Conservation (phyloP, 2,888 invertebrate species). For the Agelastica alni region DNA sequence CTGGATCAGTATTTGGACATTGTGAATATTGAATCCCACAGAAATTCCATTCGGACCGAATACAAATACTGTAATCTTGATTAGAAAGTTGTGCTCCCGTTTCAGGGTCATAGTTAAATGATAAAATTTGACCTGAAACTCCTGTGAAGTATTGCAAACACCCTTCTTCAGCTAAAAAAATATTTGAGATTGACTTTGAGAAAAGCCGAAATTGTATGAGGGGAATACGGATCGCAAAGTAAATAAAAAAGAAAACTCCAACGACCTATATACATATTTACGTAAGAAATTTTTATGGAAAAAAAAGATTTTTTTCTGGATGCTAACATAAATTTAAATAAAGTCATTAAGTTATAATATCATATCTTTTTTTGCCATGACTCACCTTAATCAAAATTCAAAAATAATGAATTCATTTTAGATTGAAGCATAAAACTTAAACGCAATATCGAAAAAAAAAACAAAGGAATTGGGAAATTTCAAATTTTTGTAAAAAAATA, state of each 20-base stretch:
- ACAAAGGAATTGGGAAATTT: too few species aligned
- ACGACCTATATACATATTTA: not conserved
- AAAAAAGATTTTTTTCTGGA: too few species aligned
- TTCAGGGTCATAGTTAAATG: constrained; percentile 81
- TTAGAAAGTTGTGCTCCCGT: constrained; percentile 81
- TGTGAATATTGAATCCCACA: constrained; percentile 84
- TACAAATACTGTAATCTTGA: constrained; percentile 87
- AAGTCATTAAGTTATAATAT: too few species aligned
- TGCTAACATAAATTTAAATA: too few species aligned
- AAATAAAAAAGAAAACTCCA: not conserved
- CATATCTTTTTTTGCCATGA: too few species aligned
- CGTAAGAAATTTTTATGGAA: not conserved
- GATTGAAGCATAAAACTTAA: too few species aligned
- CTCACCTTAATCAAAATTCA: too few species aligned
- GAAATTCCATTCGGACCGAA: constrained; percentile 82
- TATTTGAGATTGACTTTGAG: not conserved
- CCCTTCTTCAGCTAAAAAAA: constrained; percentile 68
- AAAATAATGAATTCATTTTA: too few species aligned
- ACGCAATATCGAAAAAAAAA: too few species aligned
- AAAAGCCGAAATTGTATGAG: not conserved
- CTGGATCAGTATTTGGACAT: constrained; percentile 63
- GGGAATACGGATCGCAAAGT: not conserved
- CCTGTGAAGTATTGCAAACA: constrained; percentile 82
- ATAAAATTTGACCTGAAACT: constrained; percentile 78
- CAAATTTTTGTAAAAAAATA: too few species aligned